A percentile compares a stretch with the other conserved stretches of the same genome.
Evolutionary conservation across 2,888 invertebrate genomes (phyloP).

Genomic region (Sesamia inferens): DNA sequence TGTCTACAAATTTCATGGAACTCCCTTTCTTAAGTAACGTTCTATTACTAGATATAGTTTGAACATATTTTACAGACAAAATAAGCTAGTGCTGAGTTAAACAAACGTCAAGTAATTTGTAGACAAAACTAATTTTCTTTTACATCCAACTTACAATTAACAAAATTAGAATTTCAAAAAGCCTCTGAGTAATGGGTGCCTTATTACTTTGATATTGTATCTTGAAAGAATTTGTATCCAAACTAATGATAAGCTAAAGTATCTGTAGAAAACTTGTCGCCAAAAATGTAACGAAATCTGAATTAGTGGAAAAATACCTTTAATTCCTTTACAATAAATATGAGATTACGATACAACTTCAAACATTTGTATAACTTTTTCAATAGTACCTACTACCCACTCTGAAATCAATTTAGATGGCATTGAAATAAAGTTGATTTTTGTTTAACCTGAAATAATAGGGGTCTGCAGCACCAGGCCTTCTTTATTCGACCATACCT

Average conservation of each 20-base stretch:
- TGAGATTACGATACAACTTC: too few species aligned
- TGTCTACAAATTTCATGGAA: conserved; percentile 80
- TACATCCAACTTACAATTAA: conserved; percentile 44
- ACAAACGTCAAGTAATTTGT: conserved; percentile 58
- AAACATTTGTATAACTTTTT: too few species aligned
- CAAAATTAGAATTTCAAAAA: conserved; percentile 39
- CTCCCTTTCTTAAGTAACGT: conserved; percentile 81
- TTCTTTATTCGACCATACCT: too few species aligned
- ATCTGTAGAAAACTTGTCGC: neutral
- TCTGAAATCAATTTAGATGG: too few species aligned
- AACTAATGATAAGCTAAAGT: conserved; percentile 14
- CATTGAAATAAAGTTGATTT: too few species aligned
- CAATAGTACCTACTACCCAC: too few species aligned
- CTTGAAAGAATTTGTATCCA: conserved; percentile 22
- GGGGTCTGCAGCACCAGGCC: too few species aligned
- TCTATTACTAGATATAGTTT: conserved; percentile 72
- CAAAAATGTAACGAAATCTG: too few species aligned
- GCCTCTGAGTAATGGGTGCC: conserved; percentile 32
- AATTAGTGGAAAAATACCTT: too few species aligned
- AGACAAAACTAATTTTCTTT: conserved; percentile 59
- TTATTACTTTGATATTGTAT: conserved; percentile 51
- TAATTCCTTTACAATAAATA: too few species aligned
- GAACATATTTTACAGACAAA: conserved; percentile 47
- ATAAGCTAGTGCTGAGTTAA: conserved; percentile 48
- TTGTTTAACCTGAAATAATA: too few species aligned